These are phyloP conservation scores for Caenorhabditis briggsae DNA, from an alignment of 1,140 invertebrate species.

Conservation along the genomic window DNA sequence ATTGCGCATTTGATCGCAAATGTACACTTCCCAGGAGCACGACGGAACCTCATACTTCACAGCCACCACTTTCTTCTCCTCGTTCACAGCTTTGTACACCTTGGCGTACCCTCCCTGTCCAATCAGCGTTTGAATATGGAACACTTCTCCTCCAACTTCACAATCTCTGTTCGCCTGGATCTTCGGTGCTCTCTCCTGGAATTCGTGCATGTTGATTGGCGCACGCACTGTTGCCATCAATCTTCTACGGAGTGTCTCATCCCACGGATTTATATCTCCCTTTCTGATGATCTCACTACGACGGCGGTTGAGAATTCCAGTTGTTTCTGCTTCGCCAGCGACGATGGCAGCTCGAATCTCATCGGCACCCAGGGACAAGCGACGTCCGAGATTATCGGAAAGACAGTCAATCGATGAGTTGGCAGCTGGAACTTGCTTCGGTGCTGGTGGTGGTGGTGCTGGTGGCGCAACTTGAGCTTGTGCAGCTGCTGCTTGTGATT, in stretches of 20 bases:
- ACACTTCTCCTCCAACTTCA: conserved; percentile 27
- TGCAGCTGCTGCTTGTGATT: no score
- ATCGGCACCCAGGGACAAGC: conserved; percentile 1
- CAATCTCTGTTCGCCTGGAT: conserved; percentile 8
- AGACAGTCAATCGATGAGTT: conserved; percentile 18
- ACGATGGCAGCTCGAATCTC: not conserved
- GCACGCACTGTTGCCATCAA: not conserved
- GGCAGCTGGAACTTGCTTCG: no score
- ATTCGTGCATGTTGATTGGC: conserved; percentile 37
- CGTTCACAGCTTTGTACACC: conserved; percentile 33
- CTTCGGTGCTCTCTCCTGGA: conserved; percentile 40
- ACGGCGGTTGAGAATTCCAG: not conserved
- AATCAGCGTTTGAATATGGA: conserved; percentile 34
- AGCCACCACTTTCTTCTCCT: conserved; percentile 46
- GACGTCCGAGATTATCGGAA: conserved; percentile 1
- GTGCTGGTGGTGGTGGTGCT: not conserved
- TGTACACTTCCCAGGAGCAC: conserved; percentile 67
- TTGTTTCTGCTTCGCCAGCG: not conserved
- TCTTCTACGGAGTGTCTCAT: conserved; percentile 37
- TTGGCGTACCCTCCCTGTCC: conserved; percentile 60
- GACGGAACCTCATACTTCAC: conserved; percentile 64
- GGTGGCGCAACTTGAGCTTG: not conserved
- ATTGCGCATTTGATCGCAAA: conserved; percentile 58
- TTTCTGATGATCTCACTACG: conserved; percentile 35
- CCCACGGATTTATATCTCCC: conserved; percentile 60